phyloP scores from a whole-genome alignment of 2,797 vertebrate genomes.

The Rallus crepitans region DNA sequence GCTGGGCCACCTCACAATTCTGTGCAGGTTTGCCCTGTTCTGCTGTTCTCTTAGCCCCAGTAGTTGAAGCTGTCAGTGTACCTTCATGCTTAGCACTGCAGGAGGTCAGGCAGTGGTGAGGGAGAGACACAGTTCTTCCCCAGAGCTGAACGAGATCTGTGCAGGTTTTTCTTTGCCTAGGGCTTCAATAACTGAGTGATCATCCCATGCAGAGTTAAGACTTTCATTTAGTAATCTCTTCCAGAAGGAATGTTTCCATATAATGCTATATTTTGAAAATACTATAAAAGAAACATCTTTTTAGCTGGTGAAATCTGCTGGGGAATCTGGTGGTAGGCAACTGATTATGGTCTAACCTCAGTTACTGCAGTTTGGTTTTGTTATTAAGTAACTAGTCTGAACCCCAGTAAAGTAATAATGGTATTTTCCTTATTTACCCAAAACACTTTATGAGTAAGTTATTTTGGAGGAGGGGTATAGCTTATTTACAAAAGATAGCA shows the following conservation, averaged over 20 bases:
- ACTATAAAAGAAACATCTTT: not conserved
- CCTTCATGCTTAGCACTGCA: not conserved
- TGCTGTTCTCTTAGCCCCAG: not conserved
- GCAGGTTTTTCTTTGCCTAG: not conserved
- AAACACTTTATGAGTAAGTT: constrained; percentile 39
- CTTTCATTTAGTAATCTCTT: not conserved
- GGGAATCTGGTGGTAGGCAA: not conserved
- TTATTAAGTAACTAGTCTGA: constrained; percentile 2
- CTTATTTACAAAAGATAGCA: constrained; percentile 56
- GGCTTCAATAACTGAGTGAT: not conserved
- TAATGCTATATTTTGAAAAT: not conserved
- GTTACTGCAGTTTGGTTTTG: not conserved
- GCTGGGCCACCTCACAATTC: not conserved
- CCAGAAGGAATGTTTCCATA: not conserved
- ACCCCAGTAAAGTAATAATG: constrained; percentile 21
- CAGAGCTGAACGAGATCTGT: not conserved
- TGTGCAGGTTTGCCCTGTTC: not conserved
- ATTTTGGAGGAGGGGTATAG: not conserved
- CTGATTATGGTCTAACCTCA: not conserved
- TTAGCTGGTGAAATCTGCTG: not conserved
- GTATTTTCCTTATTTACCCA: not conserved
- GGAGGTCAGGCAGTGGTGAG: not conserved
- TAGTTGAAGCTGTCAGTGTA: not conserved
- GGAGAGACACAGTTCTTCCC: not conserved
- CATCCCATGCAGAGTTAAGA: not conserved